Base-by-base conservation (phyloP, 2,888 invertebrate genomes). In the Octodonta nipae region DNA sequence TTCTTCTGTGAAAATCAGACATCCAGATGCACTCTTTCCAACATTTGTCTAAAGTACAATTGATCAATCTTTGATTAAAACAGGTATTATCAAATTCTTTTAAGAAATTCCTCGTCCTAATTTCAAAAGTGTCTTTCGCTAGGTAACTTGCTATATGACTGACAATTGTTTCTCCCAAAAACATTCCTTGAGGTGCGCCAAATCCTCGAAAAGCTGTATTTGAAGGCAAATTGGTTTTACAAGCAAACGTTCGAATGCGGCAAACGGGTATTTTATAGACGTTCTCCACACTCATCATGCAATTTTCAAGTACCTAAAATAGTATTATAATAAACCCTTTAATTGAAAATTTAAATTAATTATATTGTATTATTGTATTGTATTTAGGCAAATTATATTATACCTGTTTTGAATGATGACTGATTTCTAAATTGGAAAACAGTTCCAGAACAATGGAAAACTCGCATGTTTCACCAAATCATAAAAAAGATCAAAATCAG, bases 201-300 rank as follows among this genome's bases (percentile, higher is more conserved):
- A 89, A 91, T 2, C 89, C 89, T 47, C 93, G 68, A 52, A 92
- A 93, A 0, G 93, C 93, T 0, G 92, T 93, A 55, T 89, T 89
- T 0, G 89, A 88, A 0, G 89, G 78, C 30, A 87, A 58, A 65
- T 95, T 91, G 0, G 93, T 95, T 61, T 73, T 80, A 53, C 92
- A 93, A 7, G 77, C 65, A 50, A 73, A 73, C 0, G 84, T 84
- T 7, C 65, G 69, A 0, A 84, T 73, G 41, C 73, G 70, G 0
- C 77, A 67, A 44, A 80, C 75, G 0, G 82, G 81, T 40, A 91
- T 74, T 42, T 71, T 71, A 59, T 92, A 93, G 0, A 81, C 70
- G 57, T 89, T 91, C 59, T 83, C 80, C 44, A 78, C 75, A 54
- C 86, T 86, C 34, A 79, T 75, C 71, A 91, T 73, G 0, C 87